Conservation (phyloP, 2,797 vertebrate species). For the Siniperca obscura region DNA sequence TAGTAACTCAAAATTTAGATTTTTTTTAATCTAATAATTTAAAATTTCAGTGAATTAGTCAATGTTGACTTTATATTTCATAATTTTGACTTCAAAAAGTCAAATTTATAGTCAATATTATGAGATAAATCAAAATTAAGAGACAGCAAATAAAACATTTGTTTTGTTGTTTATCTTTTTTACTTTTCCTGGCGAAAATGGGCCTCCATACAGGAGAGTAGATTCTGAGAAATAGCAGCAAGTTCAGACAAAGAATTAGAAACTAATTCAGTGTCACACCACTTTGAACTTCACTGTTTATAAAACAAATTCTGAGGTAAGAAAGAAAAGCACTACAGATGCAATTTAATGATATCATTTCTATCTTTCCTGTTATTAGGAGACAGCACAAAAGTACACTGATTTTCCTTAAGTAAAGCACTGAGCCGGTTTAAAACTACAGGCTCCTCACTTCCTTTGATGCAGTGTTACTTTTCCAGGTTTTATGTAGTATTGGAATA, state of each 20-base stretch:
- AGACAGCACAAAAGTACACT: neutral
- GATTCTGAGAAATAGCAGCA: constrained; percentile 41
- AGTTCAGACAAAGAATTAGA: constrained; percentile 15
- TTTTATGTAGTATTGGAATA: constrained; percentile 1
- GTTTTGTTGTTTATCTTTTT: neutral
- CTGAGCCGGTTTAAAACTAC: constrained; percentile 4
- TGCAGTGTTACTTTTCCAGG: neutral
- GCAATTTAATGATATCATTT: neutral
- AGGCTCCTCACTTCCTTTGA: neutral
- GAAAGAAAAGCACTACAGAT: neutral
- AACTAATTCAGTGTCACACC: neutral
- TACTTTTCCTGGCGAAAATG: neutral
- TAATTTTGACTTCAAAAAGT: neutral
- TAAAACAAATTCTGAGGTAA: constrained; percentile 28
- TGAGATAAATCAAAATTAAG: neutral
- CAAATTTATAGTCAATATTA: neutral
- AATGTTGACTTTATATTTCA: no score
- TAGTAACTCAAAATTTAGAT: neutral
- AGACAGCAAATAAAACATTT: neutral
- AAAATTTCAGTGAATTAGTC: no score
- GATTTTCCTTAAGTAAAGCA: neutral
- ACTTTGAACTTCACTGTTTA: constrained; percentile 8
- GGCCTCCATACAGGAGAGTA: neutral
- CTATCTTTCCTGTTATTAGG: neutral
- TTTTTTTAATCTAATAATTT: neutral